These are phyloP conservation scores for Scaptomyza graminum DNA, from an alignment of 1,140 invertebrate species.

Conservation along the genomic window DNA sequence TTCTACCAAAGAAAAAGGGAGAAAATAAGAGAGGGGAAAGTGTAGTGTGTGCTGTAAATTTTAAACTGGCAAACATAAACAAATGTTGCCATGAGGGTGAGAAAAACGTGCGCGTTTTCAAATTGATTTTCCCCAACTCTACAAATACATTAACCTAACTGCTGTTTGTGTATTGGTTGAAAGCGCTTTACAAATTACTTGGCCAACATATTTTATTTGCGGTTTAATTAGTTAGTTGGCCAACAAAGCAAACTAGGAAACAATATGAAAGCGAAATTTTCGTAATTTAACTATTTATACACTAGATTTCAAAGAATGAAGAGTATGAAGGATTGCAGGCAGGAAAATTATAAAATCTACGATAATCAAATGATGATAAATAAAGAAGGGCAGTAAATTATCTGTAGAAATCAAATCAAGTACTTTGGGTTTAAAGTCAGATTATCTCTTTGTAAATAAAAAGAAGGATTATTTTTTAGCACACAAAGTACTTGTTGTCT, in stretches of 20 bases:
- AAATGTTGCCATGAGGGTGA: slow-evolving; percentile 12
- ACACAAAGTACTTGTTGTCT: too few species aligned
- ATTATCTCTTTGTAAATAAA: too few species aligned
- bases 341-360: too few species aligned
- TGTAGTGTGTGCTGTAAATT: slow-evolving; percentile 49
- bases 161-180: slow-evolving; percentile 47
- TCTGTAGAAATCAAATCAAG: too few species aligned
- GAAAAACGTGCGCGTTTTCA: slow-evolving; percentile 51
- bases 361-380: too few species aligned
- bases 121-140: slow-evolving; percentile 62
- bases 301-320: background rate
- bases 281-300: slow-evolving; percentile 18
- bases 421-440: too few species aligned
- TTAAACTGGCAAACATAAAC: slow-evolving; percentile 39
- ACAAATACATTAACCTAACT: slow-evolving; percentile 7
- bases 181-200: slow-evolving; percentile 56
- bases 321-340: too few species aligned
- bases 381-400: too few species aligned
- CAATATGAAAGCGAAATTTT: slow-evolving; percentile 35
- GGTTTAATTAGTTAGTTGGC: slow-evolving; percentile 73
- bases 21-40: background rate
- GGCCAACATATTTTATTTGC: slow-evolving; percentile 66
- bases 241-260: slow-evolving; percentile 38
- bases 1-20: slow-evolving; percentile 25
- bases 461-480: too few species aligned